Conservation (phyloP, 2,888 invertebrate genomes). For the Tortrix viridana region DNA sequence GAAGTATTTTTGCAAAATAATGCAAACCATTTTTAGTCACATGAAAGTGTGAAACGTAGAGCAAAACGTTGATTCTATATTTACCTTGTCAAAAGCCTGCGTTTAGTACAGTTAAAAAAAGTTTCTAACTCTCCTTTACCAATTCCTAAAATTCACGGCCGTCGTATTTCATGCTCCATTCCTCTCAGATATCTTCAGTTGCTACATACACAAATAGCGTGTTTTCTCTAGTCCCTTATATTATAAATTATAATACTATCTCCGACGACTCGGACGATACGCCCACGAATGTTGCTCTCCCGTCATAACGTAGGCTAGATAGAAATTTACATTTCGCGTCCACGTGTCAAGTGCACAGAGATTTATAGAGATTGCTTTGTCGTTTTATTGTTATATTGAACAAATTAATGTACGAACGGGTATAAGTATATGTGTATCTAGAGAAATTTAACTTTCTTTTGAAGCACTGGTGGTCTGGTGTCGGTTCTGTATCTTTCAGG, state of each 20-base stretch:
- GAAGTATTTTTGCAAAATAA: too few relatives aligned
- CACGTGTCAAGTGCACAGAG: conserved; percentile 12
- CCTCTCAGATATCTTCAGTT: not conserved
- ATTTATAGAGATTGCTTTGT: conserved; percentile 24
- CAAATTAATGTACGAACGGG: conserved; percentile 5
- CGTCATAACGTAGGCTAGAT: conserved; percentile 20
- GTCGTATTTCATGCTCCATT: not conserved
- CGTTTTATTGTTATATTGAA: conserved; percentile 2
- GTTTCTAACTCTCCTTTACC: too few relatives aligned
- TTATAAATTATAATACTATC: conserved; percentile 7
- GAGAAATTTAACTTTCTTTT: too few relatives aligned
- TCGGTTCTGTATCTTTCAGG: too few relatives aligned
- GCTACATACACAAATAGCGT: conserved; percentile 2
- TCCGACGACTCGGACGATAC: conserved; percentile 13
- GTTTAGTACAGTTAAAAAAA: too few relatives aligned
- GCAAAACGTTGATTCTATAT: too few relatives aligned
- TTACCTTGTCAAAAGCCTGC: too few relatives aligned
- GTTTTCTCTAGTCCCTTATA: conserved; percentile 1
- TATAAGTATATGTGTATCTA: too few relatives aligned
- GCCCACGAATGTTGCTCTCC: conserved; percentile 4
- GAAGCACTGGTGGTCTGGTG: too few relatives aligned
- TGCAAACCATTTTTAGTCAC: too few relatives aligned
- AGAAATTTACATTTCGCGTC: conserved; percentile 26
- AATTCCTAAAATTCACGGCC: too few relatives aligned
- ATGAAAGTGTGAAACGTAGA: too few relatives aligned